Evolutionary conservation across 2,113 vertebrate genomes (phyloP), one percentile per base, ranked within the genome.

Genomic region (Pseudolaguvia tuberculata): DNA sequence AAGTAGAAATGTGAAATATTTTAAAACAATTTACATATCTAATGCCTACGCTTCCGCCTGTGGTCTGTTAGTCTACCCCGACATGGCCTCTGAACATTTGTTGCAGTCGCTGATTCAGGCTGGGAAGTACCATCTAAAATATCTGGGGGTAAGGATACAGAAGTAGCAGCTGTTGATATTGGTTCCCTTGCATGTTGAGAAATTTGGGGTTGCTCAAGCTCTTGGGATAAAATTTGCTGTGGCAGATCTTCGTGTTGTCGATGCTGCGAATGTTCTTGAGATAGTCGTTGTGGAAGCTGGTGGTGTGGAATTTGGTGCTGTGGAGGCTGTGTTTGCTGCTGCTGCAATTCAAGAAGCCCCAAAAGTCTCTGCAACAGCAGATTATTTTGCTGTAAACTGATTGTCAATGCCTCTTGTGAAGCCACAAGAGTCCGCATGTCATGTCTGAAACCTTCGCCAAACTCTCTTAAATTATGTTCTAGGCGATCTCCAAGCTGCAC

Each of bases 321-420:
- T 4, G 70, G 82, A 59, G 70, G 65, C 39, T 73, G 81, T 14
- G 75, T 76, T 42, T 69, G 86, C 42, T 88, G 88, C 11, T 90
- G 87, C 80, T 92, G 91, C 53, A 87, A 87, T 72, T 92, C 91
- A 2, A 92, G 89, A 61, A 92, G 88, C 66, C 87, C 88, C 73
- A 92, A 78, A 21, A 92, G 84, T 82, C 89, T 89, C 77, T 92
- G 90, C 79, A 92, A 78, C 13, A 92, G 89, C 52, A 91, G 79
- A 72, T 92, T 92, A 85, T 92, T 92, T 79, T 92, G 91, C 83
- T 91, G 90, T 20, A 92, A 77, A 83, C 90, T 91, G 75, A 84
- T 73, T 25, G 89, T 89, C 66, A 92, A 83, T 8, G 88, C 81
- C 80, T 92, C 91, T 59, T 92, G 91, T 1, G 91, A 92, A 47